A percentile compares a stretch with the other conserved stretches of the same genome.
Conservation (phyloP, 1,140 invertebrate species). For the Anastatus disparis region DNA sequence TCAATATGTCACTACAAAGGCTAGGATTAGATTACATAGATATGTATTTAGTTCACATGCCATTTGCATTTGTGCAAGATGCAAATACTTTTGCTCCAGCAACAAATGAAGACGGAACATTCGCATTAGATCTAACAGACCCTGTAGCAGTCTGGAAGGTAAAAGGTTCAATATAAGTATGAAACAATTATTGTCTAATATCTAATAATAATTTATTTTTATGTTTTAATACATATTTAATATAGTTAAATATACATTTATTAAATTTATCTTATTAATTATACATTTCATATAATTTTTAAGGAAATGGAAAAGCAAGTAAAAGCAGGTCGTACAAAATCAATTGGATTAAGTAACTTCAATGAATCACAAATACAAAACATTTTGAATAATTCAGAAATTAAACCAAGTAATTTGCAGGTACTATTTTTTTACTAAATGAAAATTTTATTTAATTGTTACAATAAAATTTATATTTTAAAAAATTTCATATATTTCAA, state of each 20-base stretch:
- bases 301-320: conserved; percentile 82
- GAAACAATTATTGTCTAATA: too few relatives aligned
- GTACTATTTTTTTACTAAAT: conserved; percentile 54
- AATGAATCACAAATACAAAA: conserved; percentile 76
- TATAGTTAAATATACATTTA: neutral
- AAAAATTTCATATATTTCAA: conserved; percentile 30
- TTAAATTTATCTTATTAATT: conserved; percentile 37
- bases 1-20: conserved; percentile 77
- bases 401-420: conserved; percentile 79
- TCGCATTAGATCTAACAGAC: conserved; percentile 76
- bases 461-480: conserved; percentile 4
- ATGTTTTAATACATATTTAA: conserved; percentile 1
- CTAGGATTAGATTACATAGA: conserved; percentile 86
- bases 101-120: conserved; percentile 69
- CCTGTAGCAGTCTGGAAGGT: conserved; percentile 81
- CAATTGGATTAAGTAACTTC: conserved; percentile 86
- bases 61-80: conserved; percentile 74
- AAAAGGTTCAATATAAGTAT: conserved; percentile 30
- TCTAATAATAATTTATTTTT: too few relatives aligned
- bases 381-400: conserved; percentile 72
- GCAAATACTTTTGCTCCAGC: conserved; percentile 64
- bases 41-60: conserved; percentile 85
- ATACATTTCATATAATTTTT: conserved; percentile 46
- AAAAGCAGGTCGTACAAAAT: conserved; percentile 71
- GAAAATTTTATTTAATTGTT: conserved; percentile 21